These are phyloP conservation scores for Smithornis capensis DNA, from an alignment of 2,113 vertebrate species.

Conservation along the genomic window DNA sequence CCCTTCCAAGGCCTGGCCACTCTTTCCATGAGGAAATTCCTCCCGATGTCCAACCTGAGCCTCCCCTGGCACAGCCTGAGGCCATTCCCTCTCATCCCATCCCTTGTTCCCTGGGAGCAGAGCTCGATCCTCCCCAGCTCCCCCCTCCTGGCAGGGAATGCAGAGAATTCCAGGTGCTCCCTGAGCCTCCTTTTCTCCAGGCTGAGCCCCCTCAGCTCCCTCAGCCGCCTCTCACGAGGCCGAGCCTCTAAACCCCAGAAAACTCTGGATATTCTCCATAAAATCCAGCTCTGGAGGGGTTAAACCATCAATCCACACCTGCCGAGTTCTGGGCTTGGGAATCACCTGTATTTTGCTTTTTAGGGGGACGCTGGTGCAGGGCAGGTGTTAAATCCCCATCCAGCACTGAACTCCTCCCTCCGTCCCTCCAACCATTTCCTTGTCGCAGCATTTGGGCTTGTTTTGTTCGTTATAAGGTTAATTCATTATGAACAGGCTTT, in stretches of 20 bases:
- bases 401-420: background rate
- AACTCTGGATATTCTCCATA: background rate
- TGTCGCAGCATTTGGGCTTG: background rate
- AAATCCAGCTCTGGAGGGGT: background rate
- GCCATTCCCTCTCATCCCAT: background rate
- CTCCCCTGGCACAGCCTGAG: background rate
- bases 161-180: background rate
- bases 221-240: background rate
- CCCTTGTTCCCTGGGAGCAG: background rate
- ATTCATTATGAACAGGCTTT: background rate
- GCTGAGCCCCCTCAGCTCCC: background rate
- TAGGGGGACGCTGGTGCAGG: background rate
- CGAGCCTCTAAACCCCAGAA: background rate
- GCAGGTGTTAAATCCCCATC: background rate
- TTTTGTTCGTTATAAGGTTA: background rate
- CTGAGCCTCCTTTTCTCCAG: background rate
- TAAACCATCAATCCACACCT: background rate
- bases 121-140: no score
- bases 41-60: background rate
- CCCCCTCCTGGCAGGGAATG: background rate
- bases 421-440: background rate
- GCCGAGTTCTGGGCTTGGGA: background rate
- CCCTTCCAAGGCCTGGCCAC: background rate
- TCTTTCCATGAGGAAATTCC: background rate
- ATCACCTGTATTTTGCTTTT: background rate